Base-by-base conservation (phyloP, 2,888 invertebrate genomes). In the Sarcophaga variegata region DNA sequence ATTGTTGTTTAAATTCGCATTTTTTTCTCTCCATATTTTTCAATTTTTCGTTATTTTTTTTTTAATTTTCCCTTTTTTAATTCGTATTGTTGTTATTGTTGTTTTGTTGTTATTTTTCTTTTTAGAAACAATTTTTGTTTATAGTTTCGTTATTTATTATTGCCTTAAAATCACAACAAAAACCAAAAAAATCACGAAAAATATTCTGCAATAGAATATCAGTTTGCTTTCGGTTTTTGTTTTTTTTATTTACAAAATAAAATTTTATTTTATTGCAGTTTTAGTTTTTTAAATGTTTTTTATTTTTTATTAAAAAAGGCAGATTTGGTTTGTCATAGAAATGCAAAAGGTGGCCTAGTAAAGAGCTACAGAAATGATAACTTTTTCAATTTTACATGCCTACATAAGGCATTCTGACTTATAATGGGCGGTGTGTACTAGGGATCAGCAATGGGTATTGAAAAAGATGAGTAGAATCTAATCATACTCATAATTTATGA, bases 121-220 rank as follows among this genome's bases (percentile, higher is more conserved):
- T 83, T 86, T 80, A 79, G 83, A 86, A 83, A 80, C 83, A 75
- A 86, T 86, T 37, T 37, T 86, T 82, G 79, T 82, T 86, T 80
- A 83, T 67, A 80, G 79, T 83, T 86, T 74, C 37, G 45, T 86
- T 82, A 86, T 86, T 83, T 86, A 17, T 74, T 77, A 76, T 81
- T 67, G 76, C 76, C 77, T 54, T 67, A 49, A 71, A 37, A 62
- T 11, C 14, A 27, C 70, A 82, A 82, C 59, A 59, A 22, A 63
- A 25, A n/a, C n/a, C 11, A 49, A 5, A 67, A 47, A 8, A 37
- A 37, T 4, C 0, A 27, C 0, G 0, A 27, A 27, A 27, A 27
- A 6, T 37, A 37, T 37, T 37, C 37, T 37, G 8, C 8, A 37
- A 37, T 37, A 37, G 8, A 37, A 37, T 37, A 37, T 37, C 8